A percentile compares a stretch with the other conserved stretches of the same genome.
These are phyloP conservation scores for Myotis lucifugus DNA, from an alignment of 2,113 vertebrate species.

Conservation along the genomic window DNA sequence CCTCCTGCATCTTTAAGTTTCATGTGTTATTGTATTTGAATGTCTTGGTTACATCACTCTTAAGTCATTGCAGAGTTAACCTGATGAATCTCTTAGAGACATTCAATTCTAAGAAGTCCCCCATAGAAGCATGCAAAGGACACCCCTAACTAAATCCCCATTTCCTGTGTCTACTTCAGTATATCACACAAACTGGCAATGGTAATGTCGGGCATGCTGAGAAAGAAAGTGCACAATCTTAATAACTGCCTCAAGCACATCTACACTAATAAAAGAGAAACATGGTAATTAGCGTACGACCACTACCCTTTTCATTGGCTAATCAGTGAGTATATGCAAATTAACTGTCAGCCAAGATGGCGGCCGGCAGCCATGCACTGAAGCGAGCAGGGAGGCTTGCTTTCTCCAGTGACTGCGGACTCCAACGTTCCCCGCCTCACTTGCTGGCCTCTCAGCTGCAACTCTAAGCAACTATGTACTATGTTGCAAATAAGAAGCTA, in stretches of 20 bases:
- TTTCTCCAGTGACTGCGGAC: no score
- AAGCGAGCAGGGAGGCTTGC: no score
- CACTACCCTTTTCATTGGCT: no score
- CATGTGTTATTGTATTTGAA: neutral
- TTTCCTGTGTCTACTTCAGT: neutral
- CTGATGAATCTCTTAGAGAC: neutral
- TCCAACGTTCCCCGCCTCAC: no score
- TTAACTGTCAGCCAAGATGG: no score
- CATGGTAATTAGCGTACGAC: no score
- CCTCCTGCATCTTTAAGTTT: neutral
- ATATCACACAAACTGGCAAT: neutral
- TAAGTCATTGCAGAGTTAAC: neutral
- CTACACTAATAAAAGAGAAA: no score
- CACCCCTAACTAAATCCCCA: neutral
- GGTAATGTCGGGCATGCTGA: neutral
- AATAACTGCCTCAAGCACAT: neutral
- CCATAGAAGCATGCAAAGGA: neutral
- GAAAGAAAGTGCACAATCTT: neutral
- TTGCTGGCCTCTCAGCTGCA: no score
- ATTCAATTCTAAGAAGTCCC: neutral
- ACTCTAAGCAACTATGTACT: no score
- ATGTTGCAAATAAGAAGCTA: no score
- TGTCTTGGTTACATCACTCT: neutral
- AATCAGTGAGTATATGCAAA: no score
- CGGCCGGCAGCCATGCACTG: no score